A percentile compares a stretch with the other conserved stretches of the same genome.
These are phyloP conservation scores for Callaeas wilsoni DNA, from an alignment of 2,113 vertebrate genomes.

Conservation along the genomic window DNA sequence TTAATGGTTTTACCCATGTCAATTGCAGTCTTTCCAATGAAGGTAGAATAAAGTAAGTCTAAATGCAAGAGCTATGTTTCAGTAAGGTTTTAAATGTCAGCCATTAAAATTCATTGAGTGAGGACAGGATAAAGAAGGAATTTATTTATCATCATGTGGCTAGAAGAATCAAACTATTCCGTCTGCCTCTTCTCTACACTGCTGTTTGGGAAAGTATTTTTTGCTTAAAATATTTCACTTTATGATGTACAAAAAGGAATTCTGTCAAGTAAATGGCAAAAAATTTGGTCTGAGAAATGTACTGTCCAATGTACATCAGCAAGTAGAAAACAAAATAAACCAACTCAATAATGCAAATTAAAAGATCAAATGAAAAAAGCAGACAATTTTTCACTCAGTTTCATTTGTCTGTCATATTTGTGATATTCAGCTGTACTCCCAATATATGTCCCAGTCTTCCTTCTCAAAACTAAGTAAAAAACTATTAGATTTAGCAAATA, in stretches of 20 bases:
- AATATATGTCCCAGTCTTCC: neutral
- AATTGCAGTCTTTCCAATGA: neutral
- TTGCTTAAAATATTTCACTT: neutral
- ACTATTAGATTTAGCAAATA: neutral
- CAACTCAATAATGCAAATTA: neutral
- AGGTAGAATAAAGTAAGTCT: neutral
- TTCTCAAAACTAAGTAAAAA: neutral
- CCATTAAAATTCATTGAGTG: neutral
- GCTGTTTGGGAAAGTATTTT: neutral
- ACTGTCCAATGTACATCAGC: neutral
- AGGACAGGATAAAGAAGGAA: neutral
- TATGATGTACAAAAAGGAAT: neutral
- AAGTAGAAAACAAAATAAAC: neutral
- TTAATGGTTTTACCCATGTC: neutral
- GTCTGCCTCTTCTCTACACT: neutral
- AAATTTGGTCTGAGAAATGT: neutral
- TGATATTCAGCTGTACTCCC: neutral
- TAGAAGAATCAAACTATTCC: neutral
- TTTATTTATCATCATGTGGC: neutral
- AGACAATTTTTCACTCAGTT: neutral
- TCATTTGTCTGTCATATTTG: neutral
- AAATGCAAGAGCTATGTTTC: neutral
- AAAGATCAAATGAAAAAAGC: neutral
- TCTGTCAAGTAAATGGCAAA: neutral
- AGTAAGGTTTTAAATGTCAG: neutral